A percentile compares a stretch with the other conserved stretches of the same genome.
Evolutionary conservation across 2,113 vertebrate genomes (phyloP).

Genomic region (Fulica atra): DNA sequence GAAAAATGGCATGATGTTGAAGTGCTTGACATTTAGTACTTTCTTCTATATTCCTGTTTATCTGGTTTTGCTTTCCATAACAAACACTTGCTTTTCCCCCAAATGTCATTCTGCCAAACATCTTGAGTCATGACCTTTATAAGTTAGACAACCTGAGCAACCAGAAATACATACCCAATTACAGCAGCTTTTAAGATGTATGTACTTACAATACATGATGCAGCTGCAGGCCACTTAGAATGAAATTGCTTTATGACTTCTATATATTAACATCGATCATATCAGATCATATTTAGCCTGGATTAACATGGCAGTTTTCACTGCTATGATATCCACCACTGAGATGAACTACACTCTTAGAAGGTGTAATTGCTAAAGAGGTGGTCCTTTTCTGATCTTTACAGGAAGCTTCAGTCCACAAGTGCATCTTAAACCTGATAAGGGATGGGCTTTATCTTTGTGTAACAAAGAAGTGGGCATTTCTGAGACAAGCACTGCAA

Average conservation of each 20-base stretch:
- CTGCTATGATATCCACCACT: background rate
- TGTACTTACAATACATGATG: background rate
- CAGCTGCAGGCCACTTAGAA: background rate
- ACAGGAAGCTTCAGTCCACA: background rate
- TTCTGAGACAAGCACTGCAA: background rate
- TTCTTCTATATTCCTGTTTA: background rate
- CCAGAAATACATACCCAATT: background rate
- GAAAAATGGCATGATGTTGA: background rate
- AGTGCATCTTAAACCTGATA: background rate
- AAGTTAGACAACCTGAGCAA: background rate
- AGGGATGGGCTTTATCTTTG: background rate
- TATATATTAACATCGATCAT: background rate
- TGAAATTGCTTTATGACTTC: background rate
- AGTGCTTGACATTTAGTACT: background rate
- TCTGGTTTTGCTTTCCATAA: background rate
- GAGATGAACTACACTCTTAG: background rate
- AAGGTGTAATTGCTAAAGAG: background rate
- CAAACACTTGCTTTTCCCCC: background rate
- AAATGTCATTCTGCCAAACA: background rate
- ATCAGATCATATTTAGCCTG: background rate
- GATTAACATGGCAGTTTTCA: background rate
- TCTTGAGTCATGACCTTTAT: background rate
- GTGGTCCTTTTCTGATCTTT: background rate
- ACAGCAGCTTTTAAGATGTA: background rate
- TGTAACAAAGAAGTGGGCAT: background rate